phyloP scores from a whole-genome alignment of 2,888 invertebrate genomes.

The Nomada hirtipes region DNA sequence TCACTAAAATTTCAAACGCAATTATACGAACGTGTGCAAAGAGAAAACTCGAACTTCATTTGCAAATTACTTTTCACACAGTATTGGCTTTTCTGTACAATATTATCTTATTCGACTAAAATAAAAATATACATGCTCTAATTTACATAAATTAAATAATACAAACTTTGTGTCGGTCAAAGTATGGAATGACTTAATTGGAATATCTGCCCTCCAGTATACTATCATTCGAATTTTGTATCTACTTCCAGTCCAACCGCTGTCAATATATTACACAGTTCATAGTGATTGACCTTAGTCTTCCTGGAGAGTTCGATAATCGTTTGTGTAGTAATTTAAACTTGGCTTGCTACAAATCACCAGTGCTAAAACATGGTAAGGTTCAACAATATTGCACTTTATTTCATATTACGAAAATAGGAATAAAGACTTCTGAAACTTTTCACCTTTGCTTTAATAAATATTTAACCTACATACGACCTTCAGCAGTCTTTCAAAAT shows the following conservation, averaged over 20 bases:
- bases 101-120: background rate
- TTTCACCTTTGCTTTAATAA: background rate
- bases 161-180: slow-evolving; percentile 2
- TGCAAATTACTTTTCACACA: slow-evolving; percentile 11
- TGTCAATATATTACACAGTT: slow-evolving; percentile 37
- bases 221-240: slow-evolving; percentile 49
- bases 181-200: slow-evolving; percentile 3
- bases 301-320: slow-evolving; percentile 24
- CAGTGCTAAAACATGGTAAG: slow-evolving; percentile 60
- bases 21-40: background rate
- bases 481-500: slow-evolving; percentile 44
- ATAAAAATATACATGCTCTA: background rate
- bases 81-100: slow-evolving; percentile 18
- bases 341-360: background rate
- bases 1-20: too few relatives aligned
- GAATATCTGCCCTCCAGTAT: slow-evolving; percentile 42
- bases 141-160: background rate
- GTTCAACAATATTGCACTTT: background rate
- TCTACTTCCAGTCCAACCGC: slow-evolving; percentile 51
- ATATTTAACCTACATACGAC: slow-evolving; percentile 65
- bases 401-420: background rate
- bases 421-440: background rate
- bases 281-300: slow-evolving; percentile 53
- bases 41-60: background rate
- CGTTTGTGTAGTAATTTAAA: background rate